Evolutionary conservation across 2,113 vertebrate genomes (phyloP).

Genomic region (Onychostoma macrolepis): DNA sequence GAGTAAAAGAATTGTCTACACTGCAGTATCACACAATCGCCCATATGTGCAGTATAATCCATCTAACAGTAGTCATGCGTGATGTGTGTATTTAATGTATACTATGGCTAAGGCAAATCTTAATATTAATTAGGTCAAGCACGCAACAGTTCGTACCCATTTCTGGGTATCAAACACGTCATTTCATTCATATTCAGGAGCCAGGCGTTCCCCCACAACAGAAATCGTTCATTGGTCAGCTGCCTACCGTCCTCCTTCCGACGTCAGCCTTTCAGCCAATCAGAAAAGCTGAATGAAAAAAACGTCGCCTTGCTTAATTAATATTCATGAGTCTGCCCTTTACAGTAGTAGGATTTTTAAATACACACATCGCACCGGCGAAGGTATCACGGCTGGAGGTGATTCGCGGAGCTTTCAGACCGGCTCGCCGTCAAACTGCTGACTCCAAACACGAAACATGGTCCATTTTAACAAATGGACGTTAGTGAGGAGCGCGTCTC

Average conservation of each 20-base stretch:
- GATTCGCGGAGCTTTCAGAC: conserved; percentile 11
- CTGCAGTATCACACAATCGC: not conserved
- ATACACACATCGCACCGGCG: conserved; percentile 25
- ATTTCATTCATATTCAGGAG: not conserved
- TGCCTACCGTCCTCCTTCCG: not conserved
- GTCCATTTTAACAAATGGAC: conserved; percentile 39
- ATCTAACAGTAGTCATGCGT: not conserved
- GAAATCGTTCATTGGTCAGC: not conserved
- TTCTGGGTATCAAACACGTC: not conserved
- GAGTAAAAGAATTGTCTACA: not conserved
- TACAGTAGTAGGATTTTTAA: conserved; percentile 2
- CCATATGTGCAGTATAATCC: not conserved
- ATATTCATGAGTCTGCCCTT: conserved; percentile 9
- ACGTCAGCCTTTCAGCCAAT: conserved; percentile 10
- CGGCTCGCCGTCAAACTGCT: conserved; percentile 48
- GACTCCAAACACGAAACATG: conserved; percentile 52
- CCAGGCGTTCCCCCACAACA: not conserved
- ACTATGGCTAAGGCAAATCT: not conserved
- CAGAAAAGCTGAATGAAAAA: not conserved
- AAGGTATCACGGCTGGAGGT: not conserved
- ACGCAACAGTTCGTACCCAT: not conserved
- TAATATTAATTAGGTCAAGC: not conserved
- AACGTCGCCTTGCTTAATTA: not conserved
- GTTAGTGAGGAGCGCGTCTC: not conserved
- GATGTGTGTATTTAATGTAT: not conserved